phyloP scores from a whole-genome alignment of 1,140 invertebrate genomes.

The Lamellibrachia luymesi region DNA sequence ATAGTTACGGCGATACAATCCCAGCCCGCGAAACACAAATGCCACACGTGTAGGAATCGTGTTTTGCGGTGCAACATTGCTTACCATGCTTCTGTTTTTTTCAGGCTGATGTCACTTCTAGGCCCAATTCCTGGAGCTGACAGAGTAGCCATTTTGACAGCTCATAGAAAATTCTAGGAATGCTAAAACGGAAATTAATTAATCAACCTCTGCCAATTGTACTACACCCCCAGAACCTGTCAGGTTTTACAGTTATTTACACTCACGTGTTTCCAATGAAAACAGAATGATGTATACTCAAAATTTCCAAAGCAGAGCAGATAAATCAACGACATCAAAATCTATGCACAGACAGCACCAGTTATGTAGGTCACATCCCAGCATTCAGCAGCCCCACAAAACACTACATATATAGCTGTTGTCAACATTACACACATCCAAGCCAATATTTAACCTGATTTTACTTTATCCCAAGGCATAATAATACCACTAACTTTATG shows the following conservation, averaged over 20 bases:
- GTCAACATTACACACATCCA: not conserved
- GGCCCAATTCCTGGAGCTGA: not conserved
- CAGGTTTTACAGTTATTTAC: not conserved
- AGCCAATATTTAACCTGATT: not conserved
- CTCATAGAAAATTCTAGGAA: not conserved
- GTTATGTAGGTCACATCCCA: not conserved
- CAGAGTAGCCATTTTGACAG: not conserved
- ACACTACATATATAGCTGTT: not conserved
- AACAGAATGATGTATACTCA: not conserved
- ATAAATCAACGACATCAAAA: not conserved
- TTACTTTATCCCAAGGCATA: not conserved
- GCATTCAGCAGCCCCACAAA: not conserved
- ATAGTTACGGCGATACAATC: not conserved
- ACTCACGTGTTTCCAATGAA: not conserved
- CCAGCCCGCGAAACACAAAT: not conserved
- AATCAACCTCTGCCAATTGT: not conserved
- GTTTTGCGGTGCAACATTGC: not conserved
- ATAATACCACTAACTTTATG: not conserved
- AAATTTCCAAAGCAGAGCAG: not conserved
- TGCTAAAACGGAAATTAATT: not conserved
- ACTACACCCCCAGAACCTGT: not conserved
- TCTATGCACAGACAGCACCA: not conserved
- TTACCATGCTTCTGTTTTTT: not conserved
- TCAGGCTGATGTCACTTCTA: not conserved
- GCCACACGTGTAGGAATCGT: not conserved